Percentiles rank a stretch among this genome's conserved stretches.
Conservation (phyloP, 2,888 invertebrate species). For the Eilema depressum region DNA sequence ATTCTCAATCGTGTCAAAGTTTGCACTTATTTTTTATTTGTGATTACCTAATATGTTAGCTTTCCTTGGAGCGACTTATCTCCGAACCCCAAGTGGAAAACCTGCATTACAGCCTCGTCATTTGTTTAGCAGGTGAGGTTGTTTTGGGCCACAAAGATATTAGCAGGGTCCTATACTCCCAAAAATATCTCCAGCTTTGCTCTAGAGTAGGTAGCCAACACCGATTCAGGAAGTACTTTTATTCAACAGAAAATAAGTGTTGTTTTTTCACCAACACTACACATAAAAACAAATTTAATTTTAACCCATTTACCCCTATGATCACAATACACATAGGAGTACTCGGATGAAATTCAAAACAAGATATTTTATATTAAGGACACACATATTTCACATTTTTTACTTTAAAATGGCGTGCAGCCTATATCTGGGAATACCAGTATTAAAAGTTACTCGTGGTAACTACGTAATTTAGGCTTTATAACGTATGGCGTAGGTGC, state of each 20-base stretch:
- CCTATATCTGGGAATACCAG: conserved; percentile 34
- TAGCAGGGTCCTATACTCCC: no score
- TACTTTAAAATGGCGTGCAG: conserved; percentile 40
- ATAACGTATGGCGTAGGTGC: conserved; percentile 35
- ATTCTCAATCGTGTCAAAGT: no score
- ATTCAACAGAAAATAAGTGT: not conserved
- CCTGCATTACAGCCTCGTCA: no score
- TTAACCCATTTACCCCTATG: not conserved
- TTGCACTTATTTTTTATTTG: no score
- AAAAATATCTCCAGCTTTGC: no score
- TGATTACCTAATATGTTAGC: no score
- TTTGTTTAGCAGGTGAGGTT: no score
- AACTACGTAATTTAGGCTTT: conserved; percentile 39
- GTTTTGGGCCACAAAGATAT: no score
- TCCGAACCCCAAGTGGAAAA: no score
- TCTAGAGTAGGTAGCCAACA: no score
- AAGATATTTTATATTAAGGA: conserved; percentile 8
- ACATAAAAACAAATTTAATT: not conserved
- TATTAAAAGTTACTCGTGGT: conserved; percentile 32
- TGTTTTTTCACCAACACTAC: not conserved
- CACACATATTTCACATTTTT: conserved; percentile 31
- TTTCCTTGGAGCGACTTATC: no score
- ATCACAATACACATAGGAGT: not conserved
- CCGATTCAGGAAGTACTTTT: no score
- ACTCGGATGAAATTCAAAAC: not conserved